Percentiles rank a stretch among this genome's conserved stretches.
Conservation (phyloP, 23 tunicate genomes). For the Halocynthia aurantium region DNA sequence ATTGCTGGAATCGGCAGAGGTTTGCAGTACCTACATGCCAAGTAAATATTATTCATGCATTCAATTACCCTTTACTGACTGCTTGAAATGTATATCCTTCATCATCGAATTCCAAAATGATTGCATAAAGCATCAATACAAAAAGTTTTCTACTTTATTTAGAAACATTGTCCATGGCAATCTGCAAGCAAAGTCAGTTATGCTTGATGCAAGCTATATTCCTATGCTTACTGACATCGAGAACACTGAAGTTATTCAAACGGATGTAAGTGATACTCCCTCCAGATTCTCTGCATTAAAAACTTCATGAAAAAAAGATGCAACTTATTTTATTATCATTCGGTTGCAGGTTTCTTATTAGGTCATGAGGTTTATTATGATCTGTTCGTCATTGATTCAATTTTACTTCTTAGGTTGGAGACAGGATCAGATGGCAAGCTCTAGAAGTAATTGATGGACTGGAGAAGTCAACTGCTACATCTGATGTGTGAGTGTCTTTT, state of each 20-base stretch:
- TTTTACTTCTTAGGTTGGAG: constrained; percentile 25
- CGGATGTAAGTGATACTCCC: constrained; percentile 22
- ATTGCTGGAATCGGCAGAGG: constrained; percentile 62
- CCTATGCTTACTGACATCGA: constrained; percentile 49
- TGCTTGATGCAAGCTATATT: constrained; percentile 35
- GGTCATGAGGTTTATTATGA: background rate
- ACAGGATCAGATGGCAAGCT: constrained; percentile 71
- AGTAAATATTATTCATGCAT: constrained; percentile 14
- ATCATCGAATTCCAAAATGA: background rate
- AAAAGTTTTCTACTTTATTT: background rate
- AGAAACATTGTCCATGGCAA: constrained; percentile 72
- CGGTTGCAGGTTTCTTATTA: too few species aligned
- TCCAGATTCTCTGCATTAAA: background rate
- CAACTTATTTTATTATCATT: too few species aligned
- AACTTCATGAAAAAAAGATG: too few species aligned
- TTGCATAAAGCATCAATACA: background rate
- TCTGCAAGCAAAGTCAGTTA: constrained; percentile 34
- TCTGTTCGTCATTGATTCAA: background rate
- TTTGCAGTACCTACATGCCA: constrained; percentile 71
- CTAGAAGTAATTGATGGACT: constrained; percentile 47
- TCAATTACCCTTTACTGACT: background rate
- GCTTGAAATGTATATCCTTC: background rate
- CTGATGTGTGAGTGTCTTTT: constrained; percentile 52
- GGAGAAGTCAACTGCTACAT: constrained; percentile 29
- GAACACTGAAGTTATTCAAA: constrained; percentile 39